phyloP scores from a whole-genome alignment of 2,113 vertebrate species.

The Leptocoma aspasia region DNA sequence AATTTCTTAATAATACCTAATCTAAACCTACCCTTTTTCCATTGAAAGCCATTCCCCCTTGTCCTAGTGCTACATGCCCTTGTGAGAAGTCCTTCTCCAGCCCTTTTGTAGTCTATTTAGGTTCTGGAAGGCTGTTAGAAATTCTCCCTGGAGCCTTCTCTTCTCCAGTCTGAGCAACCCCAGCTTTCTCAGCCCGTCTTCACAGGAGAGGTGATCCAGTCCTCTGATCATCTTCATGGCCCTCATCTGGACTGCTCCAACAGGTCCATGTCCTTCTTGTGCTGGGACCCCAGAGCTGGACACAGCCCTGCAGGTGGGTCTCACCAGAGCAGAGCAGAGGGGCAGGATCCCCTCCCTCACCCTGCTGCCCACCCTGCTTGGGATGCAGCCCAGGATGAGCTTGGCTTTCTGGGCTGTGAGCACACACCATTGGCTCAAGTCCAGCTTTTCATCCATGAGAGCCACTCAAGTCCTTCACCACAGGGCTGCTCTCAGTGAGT shows the following conservation, averaged over 20 bases:
- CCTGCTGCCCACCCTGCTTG: accelerated
- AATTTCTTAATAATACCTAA: neutral
- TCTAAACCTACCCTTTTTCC: neutral
- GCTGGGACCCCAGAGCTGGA: neutral
- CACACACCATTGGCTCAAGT: accelerated
- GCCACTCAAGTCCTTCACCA: neutral
- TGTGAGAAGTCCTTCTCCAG: neutral
- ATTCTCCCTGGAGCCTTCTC: neutral
- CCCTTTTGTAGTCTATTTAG: neutral
- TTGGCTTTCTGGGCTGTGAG: neutral
- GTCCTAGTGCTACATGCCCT: neutral
- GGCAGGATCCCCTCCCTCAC: neutral
- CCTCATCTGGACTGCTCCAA: neutral
- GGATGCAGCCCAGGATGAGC: neutral
- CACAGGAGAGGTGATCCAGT: neutral
- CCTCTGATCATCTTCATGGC: too few relatives aligned
- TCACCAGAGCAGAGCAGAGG: neutral
- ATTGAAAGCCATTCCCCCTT: accelerated
- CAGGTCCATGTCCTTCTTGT: accelerated
- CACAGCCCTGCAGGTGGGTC: neutral
- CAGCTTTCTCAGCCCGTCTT: neutral
- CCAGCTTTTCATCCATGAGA: neutral
- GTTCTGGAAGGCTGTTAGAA: neutral
- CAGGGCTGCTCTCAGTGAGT: neutral
- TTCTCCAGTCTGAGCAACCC: neutral